Evolutionary conservation across 2,797 vertebrate species (phyloP).

Genomic region (Pseudochaenichthys georgianus): DNA sequence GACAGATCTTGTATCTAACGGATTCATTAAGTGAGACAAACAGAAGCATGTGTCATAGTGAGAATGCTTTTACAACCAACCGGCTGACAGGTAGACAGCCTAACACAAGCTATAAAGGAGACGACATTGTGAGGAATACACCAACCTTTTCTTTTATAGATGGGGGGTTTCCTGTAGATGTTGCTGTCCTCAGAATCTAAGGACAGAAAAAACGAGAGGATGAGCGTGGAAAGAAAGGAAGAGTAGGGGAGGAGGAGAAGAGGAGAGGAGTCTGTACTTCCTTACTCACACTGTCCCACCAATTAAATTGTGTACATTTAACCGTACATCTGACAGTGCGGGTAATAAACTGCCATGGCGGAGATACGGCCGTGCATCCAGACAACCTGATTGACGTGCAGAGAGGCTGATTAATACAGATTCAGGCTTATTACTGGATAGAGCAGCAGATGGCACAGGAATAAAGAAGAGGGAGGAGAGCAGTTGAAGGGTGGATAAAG

Average conservation of each 20-base stretch:
- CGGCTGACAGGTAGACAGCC: slow-evolving; percentile 10
- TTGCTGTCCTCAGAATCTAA: slow-evolving; percentile 91
- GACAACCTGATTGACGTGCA: slow-evolving; percentile 57
- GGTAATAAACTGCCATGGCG: slow-evolving; percentile 52
- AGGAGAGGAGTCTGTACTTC: slow-evolving; percentile 21
- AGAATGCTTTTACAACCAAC: slow-evolving; percentile 1
- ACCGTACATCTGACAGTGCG: slow-evolving; percentile 59
- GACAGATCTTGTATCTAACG: slow-evolving; percentile 2
- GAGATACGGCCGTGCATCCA: slow-evolving; percentile 51
- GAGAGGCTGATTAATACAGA: slow-evolving; percentile 59
- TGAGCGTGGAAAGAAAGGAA: slow-evolving; percentile 7
- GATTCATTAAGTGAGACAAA: slow-evolving; percentile 24
- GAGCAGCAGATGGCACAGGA: slow-evolving; percentile 59
- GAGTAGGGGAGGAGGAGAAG: neutral
- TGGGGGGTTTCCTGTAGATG: slow-evolving; percentile 96
- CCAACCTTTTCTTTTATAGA: slow-evolving; percentile 95
- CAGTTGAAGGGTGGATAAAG: slow-evolving; percentile 21
- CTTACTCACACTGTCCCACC: slow-evolving; percentile 32
- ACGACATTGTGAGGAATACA: slow-evolving; percentile 18
- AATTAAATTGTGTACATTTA: slow-evolving; percentile 53
- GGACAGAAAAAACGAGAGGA: slow-evolving; percentile 49
- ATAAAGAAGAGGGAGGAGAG: slow-evolving; percentile 43
- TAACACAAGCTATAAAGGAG: slow-evolving; percentile 9
- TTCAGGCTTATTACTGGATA: slow-evolving; percentile 48
- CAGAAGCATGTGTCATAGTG: slow-evolving; percentile 11